These are phyloP conservation scores for Antitype chi DNA, from an alignment of 2,888 invertebrate species.

Conservation along the genomic window DNA sequence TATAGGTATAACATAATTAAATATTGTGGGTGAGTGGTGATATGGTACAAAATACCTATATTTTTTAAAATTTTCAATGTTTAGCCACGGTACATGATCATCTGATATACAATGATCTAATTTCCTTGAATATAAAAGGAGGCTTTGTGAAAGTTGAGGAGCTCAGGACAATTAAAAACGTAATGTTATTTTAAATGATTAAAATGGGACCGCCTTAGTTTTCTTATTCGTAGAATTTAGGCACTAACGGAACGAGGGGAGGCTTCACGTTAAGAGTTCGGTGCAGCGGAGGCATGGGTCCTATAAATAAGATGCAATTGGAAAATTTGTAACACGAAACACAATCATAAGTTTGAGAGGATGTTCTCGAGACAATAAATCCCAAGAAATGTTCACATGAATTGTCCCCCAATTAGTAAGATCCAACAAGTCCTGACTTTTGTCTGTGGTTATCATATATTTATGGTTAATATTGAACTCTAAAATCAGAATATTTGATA, in stretches of 20 bases:
- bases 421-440: not conserved
- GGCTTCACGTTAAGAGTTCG: not conserved
- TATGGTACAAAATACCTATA: not conserved
- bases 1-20: not conserved
- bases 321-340: not conserved
- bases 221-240: not conserved
- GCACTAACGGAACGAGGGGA: not conserved
- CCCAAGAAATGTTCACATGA: not conserved
- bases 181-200: not conserved
- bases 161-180: not conserved
- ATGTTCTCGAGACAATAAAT: not conserved
- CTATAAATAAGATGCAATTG: not conserved
- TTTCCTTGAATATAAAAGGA: not conserved
- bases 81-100: not conserved
- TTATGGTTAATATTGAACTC: not conserved
- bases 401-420: not conserved
- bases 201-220: not conserved
- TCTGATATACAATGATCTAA: not conserved
- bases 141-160: not conserved
- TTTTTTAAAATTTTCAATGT: not conserved
- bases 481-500: not conserved
- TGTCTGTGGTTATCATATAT: not conserved
- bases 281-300: not conserved
- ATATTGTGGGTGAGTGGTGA: not conserved
- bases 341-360: not conserved